phyloP scores from a whole-genome alignment of 2,888 invertebrate species.

The Operophtera brumata region DNA sequence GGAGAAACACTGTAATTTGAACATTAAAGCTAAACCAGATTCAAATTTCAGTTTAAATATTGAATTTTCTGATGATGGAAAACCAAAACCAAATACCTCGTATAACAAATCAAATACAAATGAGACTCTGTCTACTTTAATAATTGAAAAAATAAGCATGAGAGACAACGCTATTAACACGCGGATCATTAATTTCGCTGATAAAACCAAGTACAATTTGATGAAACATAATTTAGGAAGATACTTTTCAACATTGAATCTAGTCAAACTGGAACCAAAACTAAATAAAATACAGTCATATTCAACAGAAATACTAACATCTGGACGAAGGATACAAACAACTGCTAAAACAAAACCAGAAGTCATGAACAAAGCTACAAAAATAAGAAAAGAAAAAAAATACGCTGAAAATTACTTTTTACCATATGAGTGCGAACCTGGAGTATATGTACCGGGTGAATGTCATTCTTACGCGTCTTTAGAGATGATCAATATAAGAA shows the following conservation, averaged over 20 bases:
- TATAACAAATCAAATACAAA: background rate
- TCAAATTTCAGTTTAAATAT: constrained; percentile 43
- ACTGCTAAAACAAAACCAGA: constrained; percentile 17
- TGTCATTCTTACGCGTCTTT: constrained; percentile 45
- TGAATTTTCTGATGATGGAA: constrained; percentile 38
- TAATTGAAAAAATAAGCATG: constrained; percentile 1
- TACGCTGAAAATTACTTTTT: constrained; percentile 21
- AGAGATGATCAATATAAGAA: constrained; percentile 37
- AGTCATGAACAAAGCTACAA: constrained; percentile 22
- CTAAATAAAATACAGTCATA: constrained; percentile 3
- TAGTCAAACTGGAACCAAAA: constrained; percentile 6
- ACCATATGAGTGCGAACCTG: constrained; percentile 46
- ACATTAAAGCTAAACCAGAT: constrained; percentile 27
- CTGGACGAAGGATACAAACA: constrained; percentile 16
- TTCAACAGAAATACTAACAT: constrained; percentile 27
- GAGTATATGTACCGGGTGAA: constrained; percentile 40
- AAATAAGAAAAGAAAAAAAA: constrained; percentile 14
- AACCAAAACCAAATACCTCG: background rate
- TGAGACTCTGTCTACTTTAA: background rate
- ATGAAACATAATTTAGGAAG: no score
- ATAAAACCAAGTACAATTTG: no score
- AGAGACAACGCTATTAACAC: constrained; percentile 7
- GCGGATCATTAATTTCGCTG: no score
- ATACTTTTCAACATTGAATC: no score
- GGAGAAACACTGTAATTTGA: constrained; percentile 1